Evolutionary conservation across 2,888 invertebrate species (phyloP).

Genomic region (Euzetes globulus): DNA sequence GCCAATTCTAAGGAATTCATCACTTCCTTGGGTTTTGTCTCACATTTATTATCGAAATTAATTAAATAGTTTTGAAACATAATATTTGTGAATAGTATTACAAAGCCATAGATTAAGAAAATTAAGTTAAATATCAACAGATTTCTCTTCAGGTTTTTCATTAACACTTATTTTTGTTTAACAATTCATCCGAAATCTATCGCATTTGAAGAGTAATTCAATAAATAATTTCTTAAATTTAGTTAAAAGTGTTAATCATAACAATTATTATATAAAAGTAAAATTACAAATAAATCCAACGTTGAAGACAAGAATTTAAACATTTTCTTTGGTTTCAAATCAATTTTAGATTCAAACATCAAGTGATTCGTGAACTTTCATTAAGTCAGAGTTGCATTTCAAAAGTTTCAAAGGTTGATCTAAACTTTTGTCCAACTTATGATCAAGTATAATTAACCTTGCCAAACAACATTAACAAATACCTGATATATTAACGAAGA

Average conservation of each 20-base stretch:
- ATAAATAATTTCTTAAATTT: background rate
- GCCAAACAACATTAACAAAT: too few relatives aligned
- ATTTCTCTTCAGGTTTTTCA: slow-evolving; percentile 7
- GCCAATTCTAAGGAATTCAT: background rate
- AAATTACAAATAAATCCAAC: too few relatives aligned
- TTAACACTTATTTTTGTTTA: background rate
- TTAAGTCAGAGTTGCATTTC: too few relatives aligned
- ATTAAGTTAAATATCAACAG: slow-evolving; percentile 14
- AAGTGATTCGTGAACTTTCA: too few relatives aligned
- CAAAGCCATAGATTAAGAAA: slow-evolving; percentile 10
- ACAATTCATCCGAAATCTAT: background rate
- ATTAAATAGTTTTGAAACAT: slow-evolving; percentile 23
- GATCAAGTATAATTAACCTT: too few relatives aligned
- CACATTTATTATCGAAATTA: slow-evolving; percentile 6
- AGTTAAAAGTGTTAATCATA: background rate
- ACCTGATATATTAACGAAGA: too few relatives aligned
- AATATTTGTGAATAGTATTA: slow-evolving; percentile 5
- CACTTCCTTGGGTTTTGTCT: background rate
- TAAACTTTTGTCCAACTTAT: too few relatives aligned
- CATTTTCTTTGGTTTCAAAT: too few relatives aligned
- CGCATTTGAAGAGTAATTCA: background rate
- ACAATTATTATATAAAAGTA: too few relatives aligned
- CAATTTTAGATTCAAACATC: too few relatives aligned
- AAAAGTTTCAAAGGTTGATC: too few relatives aligned
- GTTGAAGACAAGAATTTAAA: too few relatives aligned